Evolutionary conservation across 1,140 invertebrate genomes (phyloP).

Genomic region (Drosophila ananassae): DNA sequence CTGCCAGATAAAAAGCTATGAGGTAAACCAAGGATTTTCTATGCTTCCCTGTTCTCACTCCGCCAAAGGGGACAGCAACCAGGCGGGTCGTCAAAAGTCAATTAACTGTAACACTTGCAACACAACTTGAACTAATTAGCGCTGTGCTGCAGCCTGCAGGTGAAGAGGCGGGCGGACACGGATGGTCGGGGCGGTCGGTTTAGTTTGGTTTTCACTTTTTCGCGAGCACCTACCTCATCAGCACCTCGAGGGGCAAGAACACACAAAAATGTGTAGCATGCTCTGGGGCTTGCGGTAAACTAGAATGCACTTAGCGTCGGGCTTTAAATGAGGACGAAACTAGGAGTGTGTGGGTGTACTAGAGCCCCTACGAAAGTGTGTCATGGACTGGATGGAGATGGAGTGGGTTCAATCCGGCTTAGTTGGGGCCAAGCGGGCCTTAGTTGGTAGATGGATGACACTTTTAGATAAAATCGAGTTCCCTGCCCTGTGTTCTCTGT

Average conservation of each 20-base stretch:
- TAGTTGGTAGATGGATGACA: background rate
- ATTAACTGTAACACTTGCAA: constrained; percentile 77
- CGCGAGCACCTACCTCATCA: constrained; percentile 14
- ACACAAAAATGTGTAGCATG: constrained; percentile 51
- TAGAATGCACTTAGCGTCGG: constrained; percentile 59
- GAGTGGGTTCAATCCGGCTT: constrained; percentile 24
- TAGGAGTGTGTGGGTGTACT: background rate
- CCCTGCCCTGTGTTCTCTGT: too few relatives aligned
- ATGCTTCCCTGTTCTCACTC: background rate
- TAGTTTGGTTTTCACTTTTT: constrained; percentile 4
- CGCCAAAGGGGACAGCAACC: constrained; percentile 17
- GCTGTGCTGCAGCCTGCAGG: constrained; percentile 62
- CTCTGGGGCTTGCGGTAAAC: constrained; percentile 55
- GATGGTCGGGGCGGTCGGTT: background rate
- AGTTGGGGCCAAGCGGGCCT: constrained; percentile 11
- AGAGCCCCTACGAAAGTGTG: constrained; percentile 11
- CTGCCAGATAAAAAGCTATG: constrained; percentile 40
- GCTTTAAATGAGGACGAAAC: constrained; percentile 29
- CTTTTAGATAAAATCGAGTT: background rate
- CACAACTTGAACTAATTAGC: constrained; percentile 77
- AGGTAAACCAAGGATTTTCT: constrained; percentile 41
- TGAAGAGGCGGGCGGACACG: constrained; percentile 2
- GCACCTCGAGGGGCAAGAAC: constrained; percentile 17
- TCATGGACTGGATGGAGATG: constrained; percentile 4
- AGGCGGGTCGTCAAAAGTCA: constrained; percentile 70